Evolutionary conservation across 2,888 invertebrate species (phyloP).

Genomic region (Philonicus albiceps): DNA sequence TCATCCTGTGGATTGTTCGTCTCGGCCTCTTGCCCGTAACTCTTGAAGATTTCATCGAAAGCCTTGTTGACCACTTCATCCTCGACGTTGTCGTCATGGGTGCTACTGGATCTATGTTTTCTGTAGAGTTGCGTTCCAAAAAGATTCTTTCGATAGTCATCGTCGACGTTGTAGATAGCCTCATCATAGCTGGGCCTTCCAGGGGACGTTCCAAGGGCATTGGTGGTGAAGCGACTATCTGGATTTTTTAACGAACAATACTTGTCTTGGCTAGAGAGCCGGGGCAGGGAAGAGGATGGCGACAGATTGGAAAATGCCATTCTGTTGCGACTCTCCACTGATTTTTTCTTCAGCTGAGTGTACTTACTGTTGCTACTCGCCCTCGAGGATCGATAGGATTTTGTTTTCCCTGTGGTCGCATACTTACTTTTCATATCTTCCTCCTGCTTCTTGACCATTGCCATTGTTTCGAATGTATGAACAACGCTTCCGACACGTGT

Average conservation of each 20-base stretch:
- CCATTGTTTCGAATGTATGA: slow-evolving; percentile 62
- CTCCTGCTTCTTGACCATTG: slow-evolving; percentile 55
- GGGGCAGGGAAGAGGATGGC: slow-evolving; percentile 36
- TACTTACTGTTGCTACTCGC: slow-evolving; percentile 55
- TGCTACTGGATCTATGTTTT: slow-evolving; percentile 32
- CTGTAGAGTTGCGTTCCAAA: slow-evolving; percentile 55
- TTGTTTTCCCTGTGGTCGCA: slow-evolving; percentile 14
- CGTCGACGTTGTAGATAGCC: slow-evolving; percentile 49
- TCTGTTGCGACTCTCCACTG: slow-evolving; percentile 56
- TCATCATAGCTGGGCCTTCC: neutral
- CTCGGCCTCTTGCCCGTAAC: slow-evolving; percentile 34
- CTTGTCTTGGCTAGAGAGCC: neutral
- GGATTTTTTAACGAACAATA: neutral
- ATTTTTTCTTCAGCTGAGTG: slow-evolving; percentile 60
- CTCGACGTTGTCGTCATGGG: slow-evolving; percentile 49
- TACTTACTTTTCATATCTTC: slow-evolving; percentile 43
- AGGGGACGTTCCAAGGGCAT: neutral
- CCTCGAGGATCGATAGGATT: slow-evolving; percentile 43
- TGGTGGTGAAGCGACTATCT: neutral
- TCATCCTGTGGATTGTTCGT: neutral
- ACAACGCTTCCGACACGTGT: slow-evolving; percentile 62
- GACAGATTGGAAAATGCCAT: slow-evolving; percentile 23
- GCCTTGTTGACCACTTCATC: slow-evolving; percentile 59
- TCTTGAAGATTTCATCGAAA: slow-evolving; percentile 58
- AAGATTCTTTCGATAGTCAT: slow-evolving; percentile 61